phyloP scores from a whole-genome alignment of 1,140 invertebrate species.

The Carcinoscorpius rotundicauda region DNA sequence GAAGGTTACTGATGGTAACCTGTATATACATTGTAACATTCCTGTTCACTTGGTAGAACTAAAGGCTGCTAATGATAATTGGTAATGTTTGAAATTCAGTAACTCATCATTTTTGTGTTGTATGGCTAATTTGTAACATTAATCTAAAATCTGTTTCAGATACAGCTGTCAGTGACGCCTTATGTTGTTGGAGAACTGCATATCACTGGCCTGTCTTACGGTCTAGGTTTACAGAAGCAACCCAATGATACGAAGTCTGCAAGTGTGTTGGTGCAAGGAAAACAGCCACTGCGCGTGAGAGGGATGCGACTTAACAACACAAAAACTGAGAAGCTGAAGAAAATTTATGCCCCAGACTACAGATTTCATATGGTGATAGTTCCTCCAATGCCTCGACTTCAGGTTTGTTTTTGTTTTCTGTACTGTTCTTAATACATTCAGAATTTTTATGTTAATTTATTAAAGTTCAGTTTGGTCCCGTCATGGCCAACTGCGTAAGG shows the following conservation, averaged over 20 bases:
- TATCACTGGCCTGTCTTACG: slow-evolving; percentile 34
- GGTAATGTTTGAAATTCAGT: too few species aligned
- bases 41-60: too few species aligned
- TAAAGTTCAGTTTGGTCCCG: too few species aligned
- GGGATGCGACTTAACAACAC: slow-evolving; percentile 35
- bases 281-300: slow-evolving; percentile 34
- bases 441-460: too few species aligned
- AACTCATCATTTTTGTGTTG: too few species aligned
- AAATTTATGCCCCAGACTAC: slow-evolving; percentile 36
- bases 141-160: slow-evolving; percentile 14
- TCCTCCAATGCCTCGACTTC: slow-evolving; percentile 34
- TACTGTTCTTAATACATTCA: too few species aligned
- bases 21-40: too few species aligned
- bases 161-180: slow-evolving; percentile 29
- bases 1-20: too few species aligned
- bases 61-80: too few species aligned
- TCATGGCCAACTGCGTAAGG: too few species aligned
- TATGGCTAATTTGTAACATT: slow-evolving; percentile 3
- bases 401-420: slow-evolving; percentile 24
- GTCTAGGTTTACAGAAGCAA: slow-evolving; percentile 23
- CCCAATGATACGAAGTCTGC: slow-evolving; percentile 21
- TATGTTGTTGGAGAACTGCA: slow-evolving; percentile 31
- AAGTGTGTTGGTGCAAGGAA: slow-evolving; percentile 31
- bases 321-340: slow-evolving; percentile 32
- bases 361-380: slow-evolving; percentile 35